Conservation (phyloP, 2,888 invertebrate genomes). For the Leistus spinibarbis region DNA sequence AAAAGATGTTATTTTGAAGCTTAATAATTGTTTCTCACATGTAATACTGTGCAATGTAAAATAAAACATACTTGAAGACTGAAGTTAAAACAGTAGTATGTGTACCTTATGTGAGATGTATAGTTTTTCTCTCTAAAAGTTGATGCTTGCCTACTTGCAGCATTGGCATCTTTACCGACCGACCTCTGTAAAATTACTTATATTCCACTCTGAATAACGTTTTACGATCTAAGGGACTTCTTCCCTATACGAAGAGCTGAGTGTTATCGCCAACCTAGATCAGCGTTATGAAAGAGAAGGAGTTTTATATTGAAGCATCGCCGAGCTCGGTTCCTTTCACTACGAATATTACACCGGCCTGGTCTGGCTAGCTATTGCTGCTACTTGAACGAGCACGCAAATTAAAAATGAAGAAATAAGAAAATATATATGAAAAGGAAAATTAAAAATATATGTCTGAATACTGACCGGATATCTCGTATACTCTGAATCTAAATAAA, state of each 20-base stretch:
- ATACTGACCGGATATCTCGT: background rate
- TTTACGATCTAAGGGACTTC: conserved; percentile 19
- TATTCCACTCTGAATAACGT: conserved; percentile 30
- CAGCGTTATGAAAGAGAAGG: conserved; percentile 22
- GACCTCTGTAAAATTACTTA: conserved; percentile 30
- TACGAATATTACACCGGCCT: conserved; percentile 12
- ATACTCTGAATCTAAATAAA: background rate
- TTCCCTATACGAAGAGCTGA: background rate
- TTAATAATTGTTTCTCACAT: no score
- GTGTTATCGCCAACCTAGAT: conserved; percentile 27
- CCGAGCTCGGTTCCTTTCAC: conserved; percentile 15
- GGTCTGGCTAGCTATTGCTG: background rate
- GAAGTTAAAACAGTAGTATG: no score
- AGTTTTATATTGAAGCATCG: conserved; percentile 22
- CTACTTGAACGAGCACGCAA: background rate
- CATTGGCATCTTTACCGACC: background rate
- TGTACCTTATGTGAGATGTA: background rate
- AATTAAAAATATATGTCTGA: background rate
- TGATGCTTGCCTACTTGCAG: conserved; percentile 3
- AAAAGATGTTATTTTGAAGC: no score
- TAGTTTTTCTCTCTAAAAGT: background rate
- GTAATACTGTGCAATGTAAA: no score
- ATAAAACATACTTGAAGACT: no score
- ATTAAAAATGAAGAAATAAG: conserved; percentile 17
- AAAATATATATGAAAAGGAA: background rate